These are phyloP conservation scores for Hemicentrotus pulcherrimus DNA, from an alignment of 35 echinoderm and acorn worm genomes.

Conservation along the genomic window DNA sequence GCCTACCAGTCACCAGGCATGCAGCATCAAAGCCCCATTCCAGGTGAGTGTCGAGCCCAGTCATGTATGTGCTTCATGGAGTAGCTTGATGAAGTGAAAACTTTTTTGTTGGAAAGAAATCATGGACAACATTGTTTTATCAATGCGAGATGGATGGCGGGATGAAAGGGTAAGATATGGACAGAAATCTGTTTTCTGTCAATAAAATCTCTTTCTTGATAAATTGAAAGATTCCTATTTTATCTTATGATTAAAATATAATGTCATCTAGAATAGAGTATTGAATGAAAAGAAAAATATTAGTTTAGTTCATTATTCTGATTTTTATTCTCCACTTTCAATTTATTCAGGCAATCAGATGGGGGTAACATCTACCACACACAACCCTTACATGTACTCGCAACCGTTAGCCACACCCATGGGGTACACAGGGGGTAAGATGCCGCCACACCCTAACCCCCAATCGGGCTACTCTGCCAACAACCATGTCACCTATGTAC, in stretches of 20 bases:
- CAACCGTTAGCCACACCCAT: background rate
- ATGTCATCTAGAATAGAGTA: too few relatives aligned
- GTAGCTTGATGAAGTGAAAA: background rate
- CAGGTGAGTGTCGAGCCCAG: background rate
- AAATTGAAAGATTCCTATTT: too few relatives aligned
- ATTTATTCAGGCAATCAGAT: background rate
- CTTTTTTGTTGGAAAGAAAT: too few relatives aligned
- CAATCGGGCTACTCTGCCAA: background rate
- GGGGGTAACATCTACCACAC: background rate
- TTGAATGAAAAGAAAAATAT: too few relatives aligned
- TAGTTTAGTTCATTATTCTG: too few relatives aligned
- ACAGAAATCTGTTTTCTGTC: background rate
- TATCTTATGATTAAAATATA: too few relatives aligned
- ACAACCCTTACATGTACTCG: slow-evolving; percentile 23
- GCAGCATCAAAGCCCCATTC: background rate
- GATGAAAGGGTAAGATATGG: background rate
- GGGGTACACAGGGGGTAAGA: slow-evolving; percentile 35
- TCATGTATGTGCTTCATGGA: background rate
- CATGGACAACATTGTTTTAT: background rate
- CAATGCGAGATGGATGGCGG: too few relatives aligned
- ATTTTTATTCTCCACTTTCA: too few relatives aligned
- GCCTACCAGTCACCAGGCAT: background rate
- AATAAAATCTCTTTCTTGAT: too few relatives aligned
- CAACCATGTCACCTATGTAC: background rate
- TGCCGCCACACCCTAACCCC: background rate